phyloP scores from a whole-genome alignment of 2,797 vertebrate genomes.

The Pseudomugil tenellus region DNA sequence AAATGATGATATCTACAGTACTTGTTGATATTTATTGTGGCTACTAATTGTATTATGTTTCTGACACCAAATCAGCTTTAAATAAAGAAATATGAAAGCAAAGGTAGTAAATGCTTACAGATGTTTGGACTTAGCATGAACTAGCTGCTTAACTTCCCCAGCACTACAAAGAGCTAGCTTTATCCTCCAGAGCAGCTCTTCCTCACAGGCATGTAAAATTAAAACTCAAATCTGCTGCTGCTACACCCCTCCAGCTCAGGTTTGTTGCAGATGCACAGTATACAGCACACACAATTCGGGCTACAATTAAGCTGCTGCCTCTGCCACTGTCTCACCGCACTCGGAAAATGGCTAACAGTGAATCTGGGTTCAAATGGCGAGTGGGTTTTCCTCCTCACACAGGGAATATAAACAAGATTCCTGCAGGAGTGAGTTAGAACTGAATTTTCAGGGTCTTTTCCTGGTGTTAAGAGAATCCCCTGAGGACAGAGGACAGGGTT shows the following conservation, averaged over 20 bases:
- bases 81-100: neutral
- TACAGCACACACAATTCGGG: constrained; percentile 54
- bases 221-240: constrained; percentile 75
- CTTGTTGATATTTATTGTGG: too few species aligned
- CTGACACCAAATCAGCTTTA: neutral
- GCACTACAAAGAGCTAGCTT: constrained; percentile 1
- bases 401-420: constrained; percentile 43
- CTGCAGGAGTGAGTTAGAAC: constrained; percentile 38
- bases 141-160: neutral
- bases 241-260: constrained; percentile 38
- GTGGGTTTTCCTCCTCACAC: constrained; percentile 23
- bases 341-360: constrained; percentile 60
- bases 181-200: constrained; percentile 59
- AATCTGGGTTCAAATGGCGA: constrained; percentile 44
- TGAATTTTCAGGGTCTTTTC: constrained; percentile 45
- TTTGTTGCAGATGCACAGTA: constrained; percentile 46
- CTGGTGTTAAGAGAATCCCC: constrained; percentile 62
- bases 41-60: neutral
- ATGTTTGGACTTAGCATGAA: neutral
- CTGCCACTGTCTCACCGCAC: constrained; percentile 11
- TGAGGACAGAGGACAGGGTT: constrained; percentile 72
- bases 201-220: constrained; percentile 51
- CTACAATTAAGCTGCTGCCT: constrained; percentile 55
- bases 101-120: neutral
- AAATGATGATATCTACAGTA: neutral